Base-by-base conservation (phyloP, 2,888 invertebrate species). In the Phasia obesa region DNA sequence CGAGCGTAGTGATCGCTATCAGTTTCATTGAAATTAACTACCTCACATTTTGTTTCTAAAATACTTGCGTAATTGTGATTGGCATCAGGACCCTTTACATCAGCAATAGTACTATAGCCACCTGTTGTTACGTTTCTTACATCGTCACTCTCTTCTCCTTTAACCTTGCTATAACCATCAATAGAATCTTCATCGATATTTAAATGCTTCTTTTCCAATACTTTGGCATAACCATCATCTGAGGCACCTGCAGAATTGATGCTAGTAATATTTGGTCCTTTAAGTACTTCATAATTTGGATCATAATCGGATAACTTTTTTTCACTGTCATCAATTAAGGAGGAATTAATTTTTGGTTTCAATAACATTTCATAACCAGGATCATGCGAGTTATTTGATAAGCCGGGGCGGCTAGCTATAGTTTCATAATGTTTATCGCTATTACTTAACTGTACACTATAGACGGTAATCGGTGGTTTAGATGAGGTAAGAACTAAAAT, bases 241-340 rank as follows among this genome's bases (percentile, higher is more conserved):
- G 90, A 91, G 35, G 87, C 88, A 15, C 89, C 88, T 5, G 88
- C 85, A 9, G 85, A 80, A 79, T 75, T 57, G 38, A 25, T 47
- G 73, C 51, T 73, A 47, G 4, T 74, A 55, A 27, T 55, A 79
- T 79, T 86, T 38, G 88, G 93, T 81, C 94, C 92, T 79, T 89
- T 88, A 59, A 96, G 90, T 84, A 95, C 94, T 91, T 97, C 96
- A 89, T 97, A 97, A 89, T 96, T 96, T 0, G 96, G 95, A 91
- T 96, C 96, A 4, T 93, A 93, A 86, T 94, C 94, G 0, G 93
- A 93, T 5, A 93, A 92, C 86, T 89, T 89, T 81, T 88, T 88
- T 86, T 87, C 88, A 60, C 87, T 86, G 60, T 86, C 87, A 67
- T 83, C 75, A 75, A 47, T 71, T 60, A 69, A 17, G 77, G 76